Evolutionary conservation across 2,113 vertebrate genomes (phyloP).

Genomic region (Charina bottae): DNA sequence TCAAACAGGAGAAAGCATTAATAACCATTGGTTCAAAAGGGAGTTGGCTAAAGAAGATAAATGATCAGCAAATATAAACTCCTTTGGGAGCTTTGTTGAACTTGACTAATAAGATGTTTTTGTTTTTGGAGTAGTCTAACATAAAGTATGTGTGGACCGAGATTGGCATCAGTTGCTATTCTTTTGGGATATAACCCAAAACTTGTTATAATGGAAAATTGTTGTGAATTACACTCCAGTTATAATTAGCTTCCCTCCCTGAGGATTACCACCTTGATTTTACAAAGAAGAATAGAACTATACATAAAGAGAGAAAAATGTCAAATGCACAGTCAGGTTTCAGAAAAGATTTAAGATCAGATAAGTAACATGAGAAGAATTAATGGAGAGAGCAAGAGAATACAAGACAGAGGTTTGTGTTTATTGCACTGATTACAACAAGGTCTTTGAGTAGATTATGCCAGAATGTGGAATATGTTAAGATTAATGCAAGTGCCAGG

Average conservation of each 20-base stretch:
- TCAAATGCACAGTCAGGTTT: not conserved
- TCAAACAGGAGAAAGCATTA: not conserved
- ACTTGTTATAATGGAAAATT: not conserved
- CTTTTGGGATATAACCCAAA: not conserved
- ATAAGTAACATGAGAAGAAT: not conserved
- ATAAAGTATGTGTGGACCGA: not conserved
- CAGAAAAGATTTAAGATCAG: not conserved
- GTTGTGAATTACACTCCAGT: not conserved
- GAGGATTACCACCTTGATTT: not conserved
- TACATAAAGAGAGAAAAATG: not conserved
- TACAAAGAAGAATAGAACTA: not conserved
- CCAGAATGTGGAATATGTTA: not conserved
- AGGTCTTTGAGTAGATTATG: not conserved
- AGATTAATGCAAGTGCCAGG: not conserved
- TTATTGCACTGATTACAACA: not conserved
- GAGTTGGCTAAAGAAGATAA: slow-evolving; percentile 12
- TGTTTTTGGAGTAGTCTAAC: not conserved
- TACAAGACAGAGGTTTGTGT: not conserved
- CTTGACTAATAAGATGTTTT: accelerated
- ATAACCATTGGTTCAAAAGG: slow-evolving; percentile 22
- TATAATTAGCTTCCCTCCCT: not conserved
- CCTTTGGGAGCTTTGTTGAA: not conserved
- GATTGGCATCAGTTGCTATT: not conserved
- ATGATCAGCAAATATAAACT: not conserved
- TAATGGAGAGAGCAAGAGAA: not conserved